Percentiles rank a stretch among this genome's conserved stretches.
These are phyloP conservation scores for Aphaenogaster floridana DNA, from an alignment of 1,140 invertebrate species.

Conservation along the genomic window DNA sequence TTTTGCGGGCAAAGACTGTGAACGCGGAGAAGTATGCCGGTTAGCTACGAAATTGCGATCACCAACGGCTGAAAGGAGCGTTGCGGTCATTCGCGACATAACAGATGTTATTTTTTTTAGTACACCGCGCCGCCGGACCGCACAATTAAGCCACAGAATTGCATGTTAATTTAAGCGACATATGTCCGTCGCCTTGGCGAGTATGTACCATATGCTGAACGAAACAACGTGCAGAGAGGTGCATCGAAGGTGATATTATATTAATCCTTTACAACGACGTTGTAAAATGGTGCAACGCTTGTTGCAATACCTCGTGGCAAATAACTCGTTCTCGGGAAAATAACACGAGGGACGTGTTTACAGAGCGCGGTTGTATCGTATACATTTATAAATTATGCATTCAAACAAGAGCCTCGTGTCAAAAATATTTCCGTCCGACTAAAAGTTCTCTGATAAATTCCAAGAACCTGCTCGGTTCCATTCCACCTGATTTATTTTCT, in stretches of 20 bases:
- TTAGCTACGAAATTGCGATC: background rate
- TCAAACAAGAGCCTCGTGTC: background rate
- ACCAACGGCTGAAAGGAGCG: slow-evolving; percentile 26
- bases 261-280: slow-evolving; percentile 24
- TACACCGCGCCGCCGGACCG: background rate
- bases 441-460: background rate
- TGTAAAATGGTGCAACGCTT: slow-evolving; percentile 26
- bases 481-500: too few relatives aligned
- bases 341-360: background rate
- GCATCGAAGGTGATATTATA: slow-evolving; percentile 30
- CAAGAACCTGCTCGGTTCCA: too few relatives aligned
- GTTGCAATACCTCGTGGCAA: slow-evolving; percentile 1
- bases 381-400: background rate
- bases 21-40: slow-evolving; percentile 5
- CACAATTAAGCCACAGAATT: slow-evolving; percentile 60
- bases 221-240: background rate
- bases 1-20: background rate
- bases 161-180: slow-evolving; percentile 56
- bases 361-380: background rate
- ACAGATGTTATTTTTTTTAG: slow-evolving; percentile 34
- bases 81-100: slow-evolving; percentile 19
- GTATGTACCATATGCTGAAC: slow-evolving; percentile 34
- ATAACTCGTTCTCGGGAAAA: slow-evolving; percentile 21
- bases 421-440: background rate
- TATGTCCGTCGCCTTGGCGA: slow-evolving; percentile 34